These are phyloP conservation scores for Mastomys natalensis DNA, from an alignment of 2,113 vertebrate genomes.

Conservation along the genomic window DNA sequence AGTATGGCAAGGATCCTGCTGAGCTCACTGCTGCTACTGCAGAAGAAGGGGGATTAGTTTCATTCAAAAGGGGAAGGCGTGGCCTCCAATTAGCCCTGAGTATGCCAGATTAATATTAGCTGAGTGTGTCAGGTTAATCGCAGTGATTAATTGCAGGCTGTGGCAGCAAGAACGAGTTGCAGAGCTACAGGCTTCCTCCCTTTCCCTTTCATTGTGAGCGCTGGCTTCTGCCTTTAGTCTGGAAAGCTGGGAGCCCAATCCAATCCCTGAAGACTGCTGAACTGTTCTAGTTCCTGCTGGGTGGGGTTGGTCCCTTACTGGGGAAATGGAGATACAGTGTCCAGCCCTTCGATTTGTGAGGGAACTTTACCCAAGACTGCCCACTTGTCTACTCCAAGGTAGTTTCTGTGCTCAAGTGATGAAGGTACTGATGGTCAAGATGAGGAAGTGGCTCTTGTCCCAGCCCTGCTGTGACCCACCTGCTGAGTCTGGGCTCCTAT, in stretches of 20 bases:
- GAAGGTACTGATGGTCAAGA: not conserved
- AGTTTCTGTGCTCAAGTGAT: fast-evolving
- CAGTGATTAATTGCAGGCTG: slow-evolving; percentile 64
- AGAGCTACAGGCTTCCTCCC: not conserved
- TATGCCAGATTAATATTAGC: slow-evolving; percentile 48
- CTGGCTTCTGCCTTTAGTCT: not conserved
- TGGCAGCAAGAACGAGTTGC: not conserved
- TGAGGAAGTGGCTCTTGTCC: not conserved
- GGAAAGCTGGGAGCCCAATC: not conserved
- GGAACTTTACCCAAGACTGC: not conserved
- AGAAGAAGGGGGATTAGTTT: not conserved
- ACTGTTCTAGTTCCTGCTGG: not conserved
- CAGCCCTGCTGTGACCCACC: not conserved
- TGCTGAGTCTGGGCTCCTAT: not conserved
- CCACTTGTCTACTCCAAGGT: not conserved
- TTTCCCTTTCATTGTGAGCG: not conserved
- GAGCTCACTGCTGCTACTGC: not conserved
- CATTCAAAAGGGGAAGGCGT: slow-evolving; percentile 45
- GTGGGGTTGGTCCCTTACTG: not conserved
- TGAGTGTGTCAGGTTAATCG: slow-evolving; percentile 45
- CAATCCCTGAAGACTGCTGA: not conserved
- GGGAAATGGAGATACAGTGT: too few species aligned
- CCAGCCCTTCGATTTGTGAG: not conserved
- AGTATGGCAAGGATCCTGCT: not conserved
- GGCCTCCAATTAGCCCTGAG: slow-evolving; percentile 54